Evolutionary conservation across 2,888 invertebrate species (phyloP).

Genomic region (Rosalia funebris): DNA sequence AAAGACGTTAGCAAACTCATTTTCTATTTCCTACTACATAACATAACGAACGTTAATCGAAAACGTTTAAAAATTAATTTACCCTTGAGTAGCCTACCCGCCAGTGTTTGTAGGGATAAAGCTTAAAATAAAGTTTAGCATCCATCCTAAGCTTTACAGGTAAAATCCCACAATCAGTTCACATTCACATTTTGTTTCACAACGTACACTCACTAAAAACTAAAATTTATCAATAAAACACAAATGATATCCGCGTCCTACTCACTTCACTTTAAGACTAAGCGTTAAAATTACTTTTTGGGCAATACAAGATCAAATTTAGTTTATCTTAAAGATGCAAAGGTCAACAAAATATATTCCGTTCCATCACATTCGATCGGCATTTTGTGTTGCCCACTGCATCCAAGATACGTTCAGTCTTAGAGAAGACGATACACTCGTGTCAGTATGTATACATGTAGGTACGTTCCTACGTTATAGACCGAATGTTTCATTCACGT

Average conservation of each 20-base stretch:
- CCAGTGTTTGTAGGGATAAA: constrained; percentile 35
- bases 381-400: constrained; percentile 7
- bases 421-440: neutral
- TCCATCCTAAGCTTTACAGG: constrained; percentile 23
- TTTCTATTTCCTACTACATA: no score
- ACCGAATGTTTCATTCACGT: constrained; percentile 10
- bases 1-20: no score
- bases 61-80: no score
- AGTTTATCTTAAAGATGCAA: constrained; percentile 18
- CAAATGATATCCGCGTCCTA: neutral
- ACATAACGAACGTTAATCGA: no score
- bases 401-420: neutral
- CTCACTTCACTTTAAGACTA: no score
- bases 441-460: neutral
- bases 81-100: constrained; percentile 30
- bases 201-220: constrained; percentile 6
- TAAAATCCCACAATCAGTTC: constrained; percentile 1
- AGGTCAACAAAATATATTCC: constrained; percentile 23
- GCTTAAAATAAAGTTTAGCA: constrained; percentile 33
- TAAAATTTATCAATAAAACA: constrained; percentile 8
- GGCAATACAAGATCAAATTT: constrained; percentile 5
- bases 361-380: constrained; percentile 11
- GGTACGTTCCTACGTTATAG: neutral
- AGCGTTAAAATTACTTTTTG: no score
- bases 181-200: constrained; percentile 11